Conservation (phyloP, 2,797 vertebrate genomes). For the Eospalax fontanierii region DNA sequence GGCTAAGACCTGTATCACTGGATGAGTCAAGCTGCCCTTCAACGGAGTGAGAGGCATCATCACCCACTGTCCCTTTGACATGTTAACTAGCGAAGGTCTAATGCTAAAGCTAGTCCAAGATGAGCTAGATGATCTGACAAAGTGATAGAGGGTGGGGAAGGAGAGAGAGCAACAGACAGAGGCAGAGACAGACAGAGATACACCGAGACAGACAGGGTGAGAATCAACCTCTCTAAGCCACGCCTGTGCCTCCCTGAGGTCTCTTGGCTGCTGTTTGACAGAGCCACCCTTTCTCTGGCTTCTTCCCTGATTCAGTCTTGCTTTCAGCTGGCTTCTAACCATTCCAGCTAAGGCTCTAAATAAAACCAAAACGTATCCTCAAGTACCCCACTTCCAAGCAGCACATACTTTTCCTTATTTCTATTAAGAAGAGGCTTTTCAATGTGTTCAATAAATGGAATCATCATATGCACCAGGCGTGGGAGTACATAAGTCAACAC, state of each 20-base stretch:
- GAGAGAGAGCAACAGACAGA: no score
- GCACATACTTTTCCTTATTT: not conserved
- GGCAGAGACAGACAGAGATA: no score
- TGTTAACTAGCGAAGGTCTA: slow-evolving; percentile 66
- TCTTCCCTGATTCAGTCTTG: slow-evolving; percentile 32
- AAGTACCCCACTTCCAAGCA: not conserved
- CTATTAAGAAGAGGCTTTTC: not conserved
- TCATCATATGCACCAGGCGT: not conserved
- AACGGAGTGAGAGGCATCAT: slow-evolving; percentile 41
- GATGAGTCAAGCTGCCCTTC: slow-evolving; percentile 62
- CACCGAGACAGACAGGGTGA: no score
- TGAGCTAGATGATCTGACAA: slow-evolving; percentile 53
- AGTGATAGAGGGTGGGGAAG: not conserved
- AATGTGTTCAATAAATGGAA: not conserved
- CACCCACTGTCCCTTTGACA: slow-evolving; percentile 68
- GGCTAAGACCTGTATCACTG: slow-evolving; percentile 52
- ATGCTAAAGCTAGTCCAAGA: slow-evolving; percentile 49
- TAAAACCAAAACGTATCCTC: slow-evolving; percentile 50
- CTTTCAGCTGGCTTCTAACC: slow-evolving; percentile 42
- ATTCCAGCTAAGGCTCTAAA: slow-evolving; percentile 21
- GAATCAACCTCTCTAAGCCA: not conserved
- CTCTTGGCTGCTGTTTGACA: not conserved
- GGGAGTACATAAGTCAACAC: not conserved
- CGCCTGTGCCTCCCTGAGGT: not conserved
- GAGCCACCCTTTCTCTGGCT: slow-evolving; percentile 23